These are phyloP conservation scores for Kryphioiulus occultus DNA, from an alignment of 2,888 invertebrate genomes.

Conservation along the genomic window DNA sequence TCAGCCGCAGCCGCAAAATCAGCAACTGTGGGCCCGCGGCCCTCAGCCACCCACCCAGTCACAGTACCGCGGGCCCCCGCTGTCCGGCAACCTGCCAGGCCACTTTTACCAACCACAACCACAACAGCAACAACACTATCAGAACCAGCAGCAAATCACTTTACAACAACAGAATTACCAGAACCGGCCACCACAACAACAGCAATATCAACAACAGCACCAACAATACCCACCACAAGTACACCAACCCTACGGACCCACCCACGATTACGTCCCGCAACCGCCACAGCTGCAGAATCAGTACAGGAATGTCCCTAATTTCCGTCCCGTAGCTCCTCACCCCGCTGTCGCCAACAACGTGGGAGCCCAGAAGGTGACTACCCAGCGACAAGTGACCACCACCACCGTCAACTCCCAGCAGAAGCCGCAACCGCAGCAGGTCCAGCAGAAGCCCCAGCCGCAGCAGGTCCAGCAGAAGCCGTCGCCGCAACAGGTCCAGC, in stretches of 20 bases:
- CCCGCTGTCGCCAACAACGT: not conserved
- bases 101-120: constrained; percentile 43
- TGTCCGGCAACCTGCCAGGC: not conserved
- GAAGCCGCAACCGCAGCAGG: constrained; percentile 43
- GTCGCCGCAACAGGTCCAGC: not conserved
- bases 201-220: not conserved
- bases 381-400: constrained; percentile 42
- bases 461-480: not conserved
- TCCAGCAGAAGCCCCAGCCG: not conserved
- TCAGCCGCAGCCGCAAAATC: not conserved
- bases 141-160: constrained; percentile 43
- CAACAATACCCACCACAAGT: constrained; percentile 2
- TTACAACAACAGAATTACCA: constrained; percentile 41
- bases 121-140: constrained; percentile 41
- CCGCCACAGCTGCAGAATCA: constrained; percentile 36
- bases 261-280: not conserved
- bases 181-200: constrained; percentile 57
- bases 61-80: constrained; percentile 41
- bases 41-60: not conserved
- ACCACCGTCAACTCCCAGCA: constrained; percentile 25
- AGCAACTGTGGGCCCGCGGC: not conserved
- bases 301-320: constrained; percentile 47
- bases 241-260: constrained; percentile 2
- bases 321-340: constrained; percentile 36
- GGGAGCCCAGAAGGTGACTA: not conserved